These are phyloP conservation scores for Onychomys torridus DNA, from an alignment of 2,797 vertebrate genomes.

Conservation along the genomic window DNA sequence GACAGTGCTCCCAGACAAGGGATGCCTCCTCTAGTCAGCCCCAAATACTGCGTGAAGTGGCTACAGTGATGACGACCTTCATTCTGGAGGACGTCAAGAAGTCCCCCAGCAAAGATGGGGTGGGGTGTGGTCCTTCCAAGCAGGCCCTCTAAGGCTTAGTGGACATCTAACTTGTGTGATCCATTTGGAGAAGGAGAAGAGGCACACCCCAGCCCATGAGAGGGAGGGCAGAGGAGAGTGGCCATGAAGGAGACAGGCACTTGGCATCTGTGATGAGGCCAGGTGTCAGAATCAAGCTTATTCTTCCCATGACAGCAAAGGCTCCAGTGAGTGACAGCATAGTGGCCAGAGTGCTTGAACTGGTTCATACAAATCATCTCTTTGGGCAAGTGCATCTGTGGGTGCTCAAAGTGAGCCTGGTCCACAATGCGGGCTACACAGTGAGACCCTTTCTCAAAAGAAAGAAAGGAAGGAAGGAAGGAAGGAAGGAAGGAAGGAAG, in stretches of 20 bases:
- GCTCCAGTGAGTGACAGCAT: neutral
- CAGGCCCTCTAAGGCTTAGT: neutral
- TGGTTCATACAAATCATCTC: neutral
- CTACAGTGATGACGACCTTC: neutral
- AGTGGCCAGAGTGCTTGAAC: fast-evolving
- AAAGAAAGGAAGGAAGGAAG: neutral
- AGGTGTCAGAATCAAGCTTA: too few species aligned
- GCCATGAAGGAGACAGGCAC: neutral
- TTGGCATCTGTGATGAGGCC: neutral
- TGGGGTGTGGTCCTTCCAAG: neutral
- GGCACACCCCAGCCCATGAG: neutral
- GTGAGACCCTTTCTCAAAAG: neutral
- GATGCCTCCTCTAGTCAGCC: neutral
- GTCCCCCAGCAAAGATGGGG: neutral
- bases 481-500: too few species aligned
- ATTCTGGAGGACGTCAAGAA: neutral
- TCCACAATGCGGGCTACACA: neutral
- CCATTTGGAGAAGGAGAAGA: neutral
- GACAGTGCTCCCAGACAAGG: fast-evolving
- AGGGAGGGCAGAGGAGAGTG: neutral
- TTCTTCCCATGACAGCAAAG: neutral
- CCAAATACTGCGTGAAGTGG: neutral
- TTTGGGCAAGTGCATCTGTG: neutral
- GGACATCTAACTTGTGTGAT: neutral
- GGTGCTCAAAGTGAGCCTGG: neutral